phyloP scores from a whole-genome alignment of 2,888 invertebrate genomes.

The Eurytoma californica region DNA sequence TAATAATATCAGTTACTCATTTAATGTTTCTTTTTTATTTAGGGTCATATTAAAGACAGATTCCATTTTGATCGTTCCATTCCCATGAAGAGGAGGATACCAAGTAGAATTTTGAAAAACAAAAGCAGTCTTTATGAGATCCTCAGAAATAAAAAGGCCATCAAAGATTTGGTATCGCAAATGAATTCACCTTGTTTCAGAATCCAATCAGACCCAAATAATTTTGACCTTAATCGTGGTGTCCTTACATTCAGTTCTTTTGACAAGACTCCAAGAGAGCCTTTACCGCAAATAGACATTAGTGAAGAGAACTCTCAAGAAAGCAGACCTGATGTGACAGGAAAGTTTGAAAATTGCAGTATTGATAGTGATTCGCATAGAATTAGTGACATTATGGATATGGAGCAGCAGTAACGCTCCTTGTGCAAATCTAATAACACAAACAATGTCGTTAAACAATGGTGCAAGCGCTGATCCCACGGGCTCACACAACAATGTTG shows the following conservation, averaged over 20 bases:
- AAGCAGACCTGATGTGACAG: conserved; percentile 58
- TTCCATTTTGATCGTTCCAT: conserved; percentile 39
- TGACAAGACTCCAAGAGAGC: conserved; percentile 58
- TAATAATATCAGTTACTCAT: neutral
- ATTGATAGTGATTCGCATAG: conserved; percentile 43
- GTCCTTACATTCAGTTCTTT: conserved; percentile 61
- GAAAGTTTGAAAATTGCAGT: conserved; percentile 58
- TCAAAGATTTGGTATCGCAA: conserved; percentile 44
- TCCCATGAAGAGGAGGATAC: conserved; percentile 32
- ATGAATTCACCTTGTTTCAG: conserved; percentile 61
- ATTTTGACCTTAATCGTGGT: conserved; percentile 58
- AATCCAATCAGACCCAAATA: conserved; percentile 60
- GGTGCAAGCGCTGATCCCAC: conserved; percentile 15
- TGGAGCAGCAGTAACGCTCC: neutral
- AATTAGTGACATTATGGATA: conserved; percentile 3
- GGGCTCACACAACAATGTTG: conserved; percentile 57
- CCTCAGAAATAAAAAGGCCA: conserved; percentile 23
- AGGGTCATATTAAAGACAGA: conserved; percentile 46
- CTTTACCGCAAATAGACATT: conserved; percentile 39
- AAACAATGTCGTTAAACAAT: conserved; percentile 22
- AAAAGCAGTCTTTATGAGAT: conserved; percentile 21
- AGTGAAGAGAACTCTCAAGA: conserved; percentile 55
- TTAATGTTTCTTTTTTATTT: conserved; percentile 14
- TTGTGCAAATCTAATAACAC: conserved; percentile 12
- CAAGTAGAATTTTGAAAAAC: conserved; percentile 25